A percentile compares a stretch with the other conserved stretches of the same genome.
These are phyloP conservation scores for Nothobranchius furzeri DNA, from an alignment of 2,113 vertebrate genomes.

Conservation along the genomic window DNA sequence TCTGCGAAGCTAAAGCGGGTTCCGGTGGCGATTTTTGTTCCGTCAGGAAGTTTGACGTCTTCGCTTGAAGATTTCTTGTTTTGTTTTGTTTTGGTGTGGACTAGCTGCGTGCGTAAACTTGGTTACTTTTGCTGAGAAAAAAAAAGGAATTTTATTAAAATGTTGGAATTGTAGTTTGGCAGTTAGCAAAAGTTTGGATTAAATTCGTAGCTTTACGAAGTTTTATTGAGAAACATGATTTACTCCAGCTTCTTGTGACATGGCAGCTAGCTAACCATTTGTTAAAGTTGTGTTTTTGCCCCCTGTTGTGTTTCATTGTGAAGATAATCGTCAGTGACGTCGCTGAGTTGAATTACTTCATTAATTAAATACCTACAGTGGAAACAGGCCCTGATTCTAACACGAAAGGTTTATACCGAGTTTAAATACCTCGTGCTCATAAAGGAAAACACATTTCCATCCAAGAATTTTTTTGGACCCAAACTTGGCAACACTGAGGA, in stretches of 20 bases:
- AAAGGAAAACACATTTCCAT: neutral
- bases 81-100: slow-evolving; percentile 60
- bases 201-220: slow-evolving; percentile 5
- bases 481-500: slow-evolving; percentile 41
- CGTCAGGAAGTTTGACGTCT: slow-evolving; percentile 79
- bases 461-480: neutral
- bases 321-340: too few species aligned
- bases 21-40: slow-evolving; percentile 72
- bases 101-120: neutral
- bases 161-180: neutral
- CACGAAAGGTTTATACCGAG: neutral
- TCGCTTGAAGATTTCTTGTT: slow-evolving; percentile 52
- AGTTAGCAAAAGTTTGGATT: neutral
- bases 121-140: neutral
- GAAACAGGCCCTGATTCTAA: slow-evolving; percentile 8
- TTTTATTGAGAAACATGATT: slow-evolving; percentile 6
- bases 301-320: too few species aligned
- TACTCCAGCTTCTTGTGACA: neutral
- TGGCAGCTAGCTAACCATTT: too few species aligned
- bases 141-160: too few species aligned
- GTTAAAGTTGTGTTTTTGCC: too few species aligned
- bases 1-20: slow-evolving; percentile 49
- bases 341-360: too few species aligned
- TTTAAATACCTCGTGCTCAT: neutral
- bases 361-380: neutral